Evolutionary conservation across 2,113 vertebrate species (phyloP).

Genomic region (Regulus satrapa): DNA sequence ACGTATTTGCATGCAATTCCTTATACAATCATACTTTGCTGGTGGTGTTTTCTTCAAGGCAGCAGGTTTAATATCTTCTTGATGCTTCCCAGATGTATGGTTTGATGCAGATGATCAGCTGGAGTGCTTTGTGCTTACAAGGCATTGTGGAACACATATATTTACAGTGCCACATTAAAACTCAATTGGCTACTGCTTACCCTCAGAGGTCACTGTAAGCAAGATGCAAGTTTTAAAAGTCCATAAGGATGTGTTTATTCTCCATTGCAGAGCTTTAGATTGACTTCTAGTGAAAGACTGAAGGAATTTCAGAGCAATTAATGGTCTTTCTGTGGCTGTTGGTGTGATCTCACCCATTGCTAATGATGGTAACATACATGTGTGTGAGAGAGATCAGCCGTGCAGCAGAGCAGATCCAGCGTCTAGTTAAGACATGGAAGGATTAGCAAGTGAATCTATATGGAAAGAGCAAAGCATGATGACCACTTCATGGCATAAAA

Average conservation of each 20-base stretch:
- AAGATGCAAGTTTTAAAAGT: not conserved
- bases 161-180: slow-evolving; percentile 18
- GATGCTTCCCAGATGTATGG: not conserved
- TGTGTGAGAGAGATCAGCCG: not conserved
- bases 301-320: slow-evolving; percentile 55
- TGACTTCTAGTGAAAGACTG: slow-evolving; percentile 5
- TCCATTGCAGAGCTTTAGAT: not conserved
- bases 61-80: not conserved
- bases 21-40: not conserved
- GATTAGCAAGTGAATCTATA: not conserved
- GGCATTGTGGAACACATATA: not conserved
- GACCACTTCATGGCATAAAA: not conserved
- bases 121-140: not conserved
- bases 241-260: slow-evolving; percentile 21
- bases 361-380: not conserved
- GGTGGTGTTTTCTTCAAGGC: not conserved
- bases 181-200: slow-evolving; percentile 3
- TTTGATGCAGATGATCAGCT: not conserved
- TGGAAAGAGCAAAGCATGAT: not conserved
- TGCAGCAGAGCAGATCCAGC: not conserved
- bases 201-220: not conserved
- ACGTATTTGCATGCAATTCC: not conserved
- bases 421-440: not conserved
- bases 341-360: not conserved
- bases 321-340: slow-evolving; percentile 35